Percentiles rank a stretch among this genome's conserved stretches.
Conservation (phyloP, 2,797 vertebrate genomes). For the Malurus leucopterus region DNA sequence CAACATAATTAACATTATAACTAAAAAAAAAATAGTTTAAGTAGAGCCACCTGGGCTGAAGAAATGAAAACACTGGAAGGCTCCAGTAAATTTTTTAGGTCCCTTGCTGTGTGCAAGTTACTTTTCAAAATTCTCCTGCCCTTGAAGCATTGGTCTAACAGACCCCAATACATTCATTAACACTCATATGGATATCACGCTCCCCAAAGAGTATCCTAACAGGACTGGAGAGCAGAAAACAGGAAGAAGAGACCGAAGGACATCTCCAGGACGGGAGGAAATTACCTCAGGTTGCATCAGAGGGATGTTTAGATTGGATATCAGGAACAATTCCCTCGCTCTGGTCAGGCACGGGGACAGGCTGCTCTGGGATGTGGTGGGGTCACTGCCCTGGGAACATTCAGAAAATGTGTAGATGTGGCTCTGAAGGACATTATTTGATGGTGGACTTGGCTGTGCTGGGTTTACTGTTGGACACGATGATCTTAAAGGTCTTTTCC, state of each 20-base stretch:
- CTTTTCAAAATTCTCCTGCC: not conserved
- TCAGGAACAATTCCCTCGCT: not conserved
- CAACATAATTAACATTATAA: not conserved
- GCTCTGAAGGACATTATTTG: not conserved
- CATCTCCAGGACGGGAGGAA: fast-evolving
- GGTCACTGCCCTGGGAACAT: not conserved
- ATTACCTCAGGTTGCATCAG: not conserved
- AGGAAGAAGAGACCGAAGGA: not conserved
- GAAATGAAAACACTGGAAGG: not conserved
- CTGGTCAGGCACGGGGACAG: not conserved
- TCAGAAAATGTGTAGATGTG: not conserved
- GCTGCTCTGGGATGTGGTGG: not conserved
- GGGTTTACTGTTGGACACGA: fast-evolving
- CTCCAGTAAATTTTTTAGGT: not conserved
- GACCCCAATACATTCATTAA: not conserved
- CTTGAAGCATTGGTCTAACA: not conserved
- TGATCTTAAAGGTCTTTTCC: not conserved
- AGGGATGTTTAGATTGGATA: not conserved
- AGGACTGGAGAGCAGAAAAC: not conserved
- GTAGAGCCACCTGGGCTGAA: not conserved
- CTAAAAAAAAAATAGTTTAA: not conserved
- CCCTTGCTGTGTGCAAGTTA: not conserved
- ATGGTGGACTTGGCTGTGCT: not conserved
- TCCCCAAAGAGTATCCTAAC: not conserved
- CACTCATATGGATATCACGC: not conserved